Evolutionary conservation across 1,140 invertebrate species (phyloP).

Genomic region (Eumeta japonica): DNA sequence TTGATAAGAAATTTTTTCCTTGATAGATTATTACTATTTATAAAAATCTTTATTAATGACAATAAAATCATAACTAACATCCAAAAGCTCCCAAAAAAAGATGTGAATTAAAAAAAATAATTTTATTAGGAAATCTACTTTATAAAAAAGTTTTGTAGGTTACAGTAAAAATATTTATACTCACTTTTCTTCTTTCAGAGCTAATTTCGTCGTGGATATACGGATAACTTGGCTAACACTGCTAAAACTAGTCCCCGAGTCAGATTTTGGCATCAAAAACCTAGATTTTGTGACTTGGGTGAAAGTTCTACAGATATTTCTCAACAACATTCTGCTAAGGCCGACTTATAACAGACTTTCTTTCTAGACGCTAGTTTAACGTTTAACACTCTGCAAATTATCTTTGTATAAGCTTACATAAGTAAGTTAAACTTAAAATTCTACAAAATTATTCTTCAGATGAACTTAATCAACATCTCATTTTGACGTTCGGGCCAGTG

Average conservation of each 20-base stretch:
- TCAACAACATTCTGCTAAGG: slow-evolving; percentile 25
- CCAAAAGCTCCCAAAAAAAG: not conserved
- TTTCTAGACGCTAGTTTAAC: no score
- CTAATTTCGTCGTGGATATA: slow-evolving; percentile 30
- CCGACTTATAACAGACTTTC: no score
- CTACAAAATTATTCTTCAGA: not conserved
- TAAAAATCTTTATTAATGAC: not conserved
- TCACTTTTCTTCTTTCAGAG: slow-evolving; percentile 42
- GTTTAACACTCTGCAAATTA: not conserved
- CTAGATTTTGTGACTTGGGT: slow-evolving; percentile 14
- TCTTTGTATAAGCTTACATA: not conserved
- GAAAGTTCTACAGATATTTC: slow-evolving; percentile 29
- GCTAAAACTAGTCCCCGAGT: slow-evolving; percentile 23
- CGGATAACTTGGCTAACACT: slow-evolving; percentile 30
- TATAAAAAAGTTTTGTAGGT: slow-evolving; percentile 2
- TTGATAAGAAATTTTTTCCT: no score
- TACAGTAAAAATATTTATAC: slow-evolving; percentile 9
- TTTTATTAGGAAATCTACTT: not conserved
- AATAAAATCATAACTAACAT: not conserved
- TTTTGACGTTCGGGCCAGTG: not conserved
- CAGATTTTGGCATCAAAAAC: slow-evolving; percentile 29
- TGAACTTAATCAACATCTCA: not conserved
- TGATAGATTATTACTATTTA: no score
- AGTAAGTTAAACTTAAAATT: not conserved
- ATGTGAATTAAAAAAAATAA: not conserved